A percentile compares a stretch with the other conserved stretches of the same genome.
Evolutionary conservation across 2,888 invertebrate species (phyloP).

Genomic region (Morpho deidamia): DNA sequence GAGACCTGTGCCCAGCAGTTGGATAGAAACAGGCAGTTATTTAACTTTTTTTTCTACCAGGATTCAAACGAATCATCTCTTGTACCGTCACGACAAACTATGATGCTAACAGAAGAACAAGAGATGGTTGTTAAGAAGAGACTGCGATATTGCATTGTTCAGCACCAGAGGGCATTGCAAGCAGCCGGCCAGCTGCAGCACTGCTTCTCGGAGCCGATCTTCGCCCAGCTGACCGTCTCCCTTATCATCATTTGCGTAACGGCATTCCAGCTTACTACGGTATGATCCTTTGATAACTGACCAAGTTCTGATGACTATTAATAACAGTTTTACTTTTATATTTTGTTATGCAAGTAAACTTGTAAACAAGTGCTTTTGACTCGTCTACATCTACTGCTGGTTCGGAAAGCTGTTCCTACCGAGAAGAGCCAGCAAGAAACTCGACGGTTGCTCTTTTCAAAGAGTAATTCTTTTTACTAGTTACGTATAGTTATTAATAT

Average conservation of each 20-base stretch:
- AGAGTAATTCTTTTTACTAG: too few relatives aligned
- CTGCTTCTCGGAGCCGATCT: slow-evolving; percentile 63
- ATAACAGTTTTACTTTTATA: too few relatives aligned
- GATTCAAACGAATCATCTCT: not conserved
- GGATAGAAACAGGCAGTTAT: too few relatives aligned
- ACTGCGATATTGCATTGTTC: slow-evolving; percentile 40
- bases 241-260: slow-evolving; percentile 75
- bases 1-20: too few relatives aligned
- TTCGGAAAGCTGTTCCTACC: too few relatives aligned
- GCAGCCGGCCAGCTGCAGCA: slow-evolving; percentile 47
- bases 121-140: slow-evolving; percentile 36
- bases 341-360: too few relatives aligned
- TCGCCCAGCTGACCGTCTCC: slow-evolving; percentile 71
- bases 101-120: slow-evolving; percentile 33
- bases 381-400: too few relatives aligned
- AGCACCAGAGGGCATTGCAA: slow-evolving; percentile 49
- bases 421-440: too few relatives aligned
- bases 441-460: too few relatives aligned
- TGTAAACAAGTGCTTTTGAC: too few relatives aligned
- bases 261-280: slow-evolving; percentile 69
- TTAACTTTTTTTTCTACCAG: not conserved
- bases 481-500: too few relatives aligned
- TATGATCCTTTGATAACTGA: slow-evolving; percentile 26
- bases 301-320: too few relatives aligned
- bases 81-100: not conserved